Evolutionary conservation across 1,140 invertebrate species (phyloP).

Genomic region (Bilobella aurantiaca): DNA sequence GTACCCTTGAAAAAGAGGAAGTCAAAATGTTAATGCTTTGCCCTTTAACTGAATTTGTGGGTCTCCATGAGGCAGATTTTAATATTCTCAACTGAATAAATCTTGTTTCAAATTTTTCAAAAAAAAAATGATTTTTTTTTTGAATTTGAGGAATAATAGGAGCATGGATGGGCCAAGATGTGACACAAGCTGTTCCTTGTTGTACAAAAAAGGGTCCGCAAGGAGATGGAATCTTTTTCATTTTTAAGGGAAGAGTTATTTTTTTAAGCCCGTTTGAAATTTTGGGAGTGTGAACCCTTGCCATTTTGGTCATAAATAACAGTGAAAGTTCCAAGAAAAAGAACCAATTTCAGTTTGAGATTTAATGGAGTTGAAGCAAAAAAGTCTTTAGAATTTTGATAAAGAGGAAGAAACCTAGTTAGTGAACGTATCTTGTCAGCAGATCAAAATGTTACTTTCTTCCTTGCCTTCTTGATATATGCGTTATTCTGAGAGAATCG

Average conservation of each 20-base stretch:
- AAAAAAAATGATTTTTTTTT: too few relatives aligned
- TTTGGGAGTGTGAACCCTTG: constrained; percentile 3
- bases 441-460: background rate
- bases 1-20: too few relatives aligned
- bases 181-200: constrained; percentile 2
- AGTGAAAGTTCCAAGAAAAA: too few relatives aligned
- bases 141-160: too few relatives aligned
- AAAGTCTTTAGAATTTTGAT: too few relatives aligned
- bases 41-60: background rate
- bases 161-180: background rate
- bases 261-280: background rate
- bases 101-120: too few relatives aligned
- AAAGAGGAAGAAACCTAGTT: too few relatives aligned
- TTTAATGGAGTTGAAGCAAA: too few relatives aligned
- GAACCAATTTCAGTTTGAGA: background rate
- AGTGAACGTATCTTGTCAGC: background rate
- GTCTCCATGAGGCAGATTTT: background rate
- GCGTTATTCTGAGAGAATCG: background rate
- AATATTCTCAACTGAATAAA: background rate
- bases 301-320: background rate
- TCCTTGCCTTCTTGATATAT: too few relatives aligned
- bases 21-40: background rate
- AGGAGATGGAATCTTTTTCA: too few relatives aligned
- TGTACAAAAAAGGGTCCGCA: background rate
- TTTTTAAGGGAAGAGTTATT: background rate